A percentile compares a stretch with the other conserved stretches of the same genome.
These are phyloP conservation scores for Cheilosia soror DNA, from an alignment of 2,888 invertebrate species.

Conservation along the genomic window DNA sequence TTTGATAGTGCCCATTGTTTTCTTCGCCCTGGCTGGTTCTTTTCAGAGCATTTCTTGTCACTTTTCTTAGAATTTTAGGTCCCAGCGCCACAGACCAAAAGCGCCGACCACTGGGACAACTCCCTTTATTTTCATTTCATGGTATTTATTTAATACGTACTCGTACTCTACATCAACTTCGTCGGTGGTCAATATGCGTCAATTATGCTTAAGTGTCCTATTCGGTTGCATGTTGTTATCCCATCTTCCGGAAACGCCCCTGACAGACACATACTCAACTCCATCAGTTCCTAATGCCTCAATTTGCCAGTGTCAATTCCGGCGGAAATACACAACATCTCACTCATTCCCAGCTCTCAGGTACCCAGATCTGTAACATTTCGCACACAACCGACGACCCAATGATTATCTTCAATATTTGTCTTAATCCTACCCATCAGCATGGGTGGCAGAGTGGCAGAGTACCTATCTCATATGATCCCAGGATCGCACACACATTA, in stretches of 20 bases:
- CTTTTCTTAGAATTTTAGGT: too few relatives aligned
- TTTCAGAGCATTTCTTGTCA: too few relatives aligned
- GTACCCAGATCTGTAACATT: constrained; percentile 63
- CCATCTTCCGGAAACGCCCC: constrained; percentile 69
- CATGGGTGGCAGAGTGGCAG: constrained; percentile 64
- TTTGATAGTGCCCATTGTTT: too few relatives aligned
- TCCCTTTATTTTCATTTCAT: too few relatives aligned
- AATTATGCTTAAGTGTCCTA: constrained; percentile 38
- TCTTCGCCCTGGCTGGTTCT: too few relatives aligned
- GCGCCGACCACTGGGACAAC: too few relatives aligned
- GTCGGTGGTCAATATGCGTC: constrained; percentile 41
- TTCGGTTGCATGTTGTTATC: constrained; percentile 52
- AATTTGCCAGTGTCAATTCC: constrained; percentile 62
- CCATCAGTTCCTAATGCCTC: constrained; percentile 33
- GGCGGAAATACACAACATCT: constrained; percentile 41
- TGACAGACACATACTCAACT: constrained; percentile 49
- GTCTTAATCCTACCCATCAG: constrained; percentile 54
- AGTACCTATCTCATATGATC: constrained; percentile 11
- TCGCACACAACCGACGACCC: constrained; percentile 39
- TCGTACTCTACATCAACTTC: not conserved
- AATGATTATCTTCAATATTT: constrained; percentile 55
- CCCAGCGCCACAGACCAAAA: too few relatives aligned
- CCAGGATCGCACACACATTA: constrained; percentile 24
- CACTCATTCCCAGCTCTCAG: constrained; percentile 21
- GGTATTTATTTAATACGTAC: too few relatives aligned